These are phyloP conservation scores for Scolopax bukidnonensis DNA, from an alignment of 2,797 vertebrate species.

Conservation along the genomic window DNA sequence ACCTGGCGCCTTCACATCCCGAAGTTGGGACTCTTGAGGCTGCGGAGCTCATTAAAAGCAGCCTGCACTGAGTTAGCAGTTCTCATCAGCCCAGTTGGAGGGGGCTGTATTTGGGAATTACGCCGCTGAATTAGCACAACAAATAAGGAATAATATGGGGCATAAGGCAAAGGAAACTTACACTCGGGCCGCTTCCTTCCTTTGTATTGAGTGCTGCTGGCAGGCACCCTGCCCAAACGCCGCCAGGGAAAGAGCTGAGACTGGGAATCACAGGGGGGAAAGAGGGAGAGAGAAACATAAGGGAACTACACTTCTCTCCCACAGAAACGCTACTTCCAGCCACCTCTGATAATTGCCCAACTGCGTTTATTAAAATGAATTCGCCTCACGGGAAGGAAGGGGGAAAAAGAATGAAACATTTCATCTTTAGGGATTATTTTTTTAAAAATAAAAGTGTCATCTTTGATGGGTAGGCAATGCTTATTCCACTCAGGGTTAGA, in stretches of 20 bases:
- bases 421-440: not conserved
- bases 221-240: constrained; percentile 20
- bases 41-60: constrained; percentile 16
- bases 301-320: not conserved
- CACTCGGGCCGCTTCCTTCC: constrained; percentile 28
- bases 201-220: not conserved
- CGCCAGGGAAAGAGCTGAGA: not conserved
- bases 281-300: not conserved
- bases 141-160: constrained; percentile 59
- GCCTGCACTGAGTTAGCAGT: constrained; percentile 49
- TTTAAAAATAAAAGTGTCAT: not conserved
- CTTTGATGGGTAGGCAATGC: not conserved
- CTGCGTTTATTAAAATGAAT: not conserved
- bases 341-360: not conserved
- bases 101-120: constrained; percentile 47
- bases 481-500: not conserved
- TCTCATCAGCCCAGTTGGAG: constrained; percentile 54
- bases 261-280: not conserved
- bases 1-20: not conserved
- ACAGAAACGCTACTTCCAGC: not conserved
- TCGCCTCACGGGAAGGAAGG: not conserved
- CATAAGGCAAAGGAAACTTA: constrained; percentile 38
- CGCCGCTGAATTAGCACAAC: constrained; percentile 54
- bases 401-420: not conserved
- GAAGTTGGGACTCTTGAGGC: not conserved